Conservation (phyloP, 2,797 vertebrate genomes). For the Botia kubotai region DNA sequence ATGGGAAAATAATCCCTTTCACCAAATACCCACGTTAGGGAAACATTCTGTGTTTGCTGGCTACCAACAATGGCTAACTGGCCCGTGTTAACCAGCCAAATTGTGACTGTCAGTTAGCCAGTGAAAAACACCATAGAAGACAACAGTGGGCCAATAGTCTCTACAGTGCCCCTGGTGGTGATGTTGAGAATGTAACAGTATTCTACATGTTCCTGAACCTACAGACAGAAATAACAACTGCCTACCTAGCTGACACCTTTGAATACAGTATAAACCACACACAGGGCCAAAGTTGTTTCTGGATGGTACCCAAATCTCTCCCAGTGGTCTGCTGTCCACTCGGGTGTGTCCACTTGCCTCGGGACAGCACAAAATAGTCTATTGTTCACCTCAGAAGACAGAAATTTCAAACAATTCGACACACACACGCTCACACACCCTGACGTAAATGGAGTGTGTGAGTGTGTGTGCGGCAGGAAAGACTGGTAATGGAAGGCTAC, state of each 20-base stretch:
- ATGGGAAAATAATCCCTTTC: too few relatives aligned
- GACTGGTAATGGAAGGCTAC: conserved; percentile 36
- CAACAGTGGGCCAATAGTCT: too few relatives aligned
- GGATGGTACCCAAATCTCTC: conserved; percentile 47
- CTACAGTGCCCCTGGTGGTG: background rate
- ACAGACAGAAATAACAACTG: conserved; percentile 33
- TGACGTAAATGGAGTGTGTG: conserved; percentile 39
- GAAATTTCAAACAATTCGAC: conserved; percentile 52
- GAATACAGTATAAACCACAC: conserved; percentile 24
- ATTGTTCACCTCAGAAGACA: conserved; percentile 64
- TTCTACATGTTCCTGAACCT: background rate
- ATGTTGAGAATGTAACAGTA: background rate
- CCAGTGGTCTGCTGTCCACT: conserved; percentile 48
- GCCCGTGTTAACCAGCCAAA: too few relatives aligned
- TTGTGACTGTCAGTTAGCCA: too few relatives aligned
- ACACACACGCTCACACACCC: conserved; percentile 45
- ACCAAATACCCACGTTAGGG: too few relatives aligned
- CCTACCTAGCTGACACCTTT: conserved; percentile 26
- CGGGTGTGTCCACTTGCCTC: conserved; percentile 60
- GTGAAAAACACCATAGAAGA: background rate
- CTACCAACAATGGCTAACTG: too few relatives aligned
- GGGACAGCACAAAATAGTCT: conserved; percentile 59
- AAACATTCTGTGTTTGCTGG: too few relatives aligned
- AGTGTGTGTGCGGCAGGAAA: conserved; percentile 36
- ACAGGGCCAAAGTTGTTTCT: conserved; percentile 53